Evolutionary conservation across 1,140 invertebrate genomes (phyloP).

Genomic region (Caenorhabditis briggsae): DNA sequence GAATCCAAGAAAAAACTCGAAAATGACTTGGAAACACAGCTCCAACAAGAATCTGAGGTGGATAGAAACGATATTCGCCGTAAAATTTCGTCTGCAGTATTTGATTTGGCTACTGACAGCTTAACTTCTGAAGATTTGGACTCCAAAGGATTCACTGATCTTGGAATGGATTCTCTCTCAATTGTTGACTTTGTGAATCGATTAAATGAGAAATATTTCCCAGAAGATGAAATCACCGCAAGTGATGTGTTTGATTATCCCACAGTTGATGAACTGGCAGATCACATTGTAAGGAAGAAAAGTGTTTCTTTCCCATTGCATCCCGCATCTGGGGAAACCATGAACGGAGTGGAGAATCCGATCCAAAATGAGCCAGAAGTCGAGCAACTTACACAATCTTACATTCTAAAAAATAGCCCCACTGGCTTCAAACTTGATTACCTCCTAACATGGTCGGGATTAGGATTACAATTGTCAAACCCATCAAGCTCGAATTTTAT

Average conservation of each 20-base stretch:
- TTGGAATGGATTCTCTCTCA: conserved; percentile 66
- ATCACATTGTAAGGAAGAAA: conserved; percentile 52
- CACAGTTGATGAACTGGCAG: conserved; percentile 59
- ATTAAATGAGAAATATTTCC: conserved; percentile 63
- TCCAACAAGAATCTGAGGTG: neutral
- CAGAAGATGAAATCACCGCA: conserved; percentile 53
- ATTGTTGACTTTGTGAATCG: conserved; percentile 66
- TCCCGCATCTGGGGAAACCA: neutral
- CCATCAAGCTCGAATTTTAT: neutral
- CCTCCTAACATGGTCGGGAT: neutral
- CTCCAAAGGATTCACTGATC: conserved; percentile 62
- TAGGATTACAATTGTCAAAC: neutral
- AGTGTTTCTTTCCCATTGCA: neutral
- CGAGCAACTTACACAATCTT: neutral
- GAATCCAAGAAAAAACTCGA: neutral
- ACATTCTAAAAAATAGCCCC: neutral
- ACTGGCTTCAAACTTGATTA: no score
- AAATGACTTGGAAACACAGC: neutral
- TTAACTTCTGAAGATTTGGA: conserved; percentile 31
- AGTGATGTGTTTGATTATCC: conserved; percentile 66
- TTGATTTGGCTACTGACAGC: conserved; percentile 5
- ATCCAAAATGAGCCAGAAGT: neutral
- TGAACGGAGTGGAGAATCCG: neutral
- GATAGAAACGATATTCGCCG: conserved; percentile 2
- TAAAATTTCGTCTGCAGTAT: conserved; percentile 13